Base-by-base conservation (phyloP, 2,113 vertebrate species). In the Myocastor coypus region DNA sequence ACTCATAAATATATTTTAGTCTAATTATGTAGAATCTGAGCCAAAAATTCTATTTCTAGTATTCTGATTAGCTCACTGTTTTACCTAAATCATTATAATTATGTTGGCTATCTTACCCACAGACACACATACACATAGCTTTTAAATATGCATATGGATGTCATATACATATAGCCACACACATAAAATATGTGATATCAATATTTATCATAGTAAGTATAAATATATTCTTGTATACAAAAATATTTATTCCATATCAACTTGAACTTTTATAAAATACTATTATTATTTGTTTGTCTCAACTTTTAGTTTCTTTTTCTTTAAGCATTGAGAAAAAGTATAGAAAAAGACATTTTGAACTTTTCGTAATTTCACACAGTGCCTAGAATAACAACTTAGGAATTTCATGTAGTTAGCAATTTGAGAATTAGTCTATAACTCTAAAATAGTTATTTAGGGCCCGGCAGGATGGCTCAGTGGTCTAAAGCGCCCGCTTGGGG, bases 1-100 rank as follows among this genome's bases (percentile, higher is more conserved):
- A 64, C 83, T 73, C 63, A 84, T 64, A 89, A 92, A 75, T 37
- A 81, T 32, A 52, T 34, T 85, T 96, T 66, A 89, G 26, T 96
- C 82, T 92, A 61, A 46, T 89, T 66, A 83, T 20, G 46, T 12
- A 40, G 28, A 81, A 37, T 11, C 26, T 20, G 4, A 94, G 52
- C 57, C 63, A 5, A 80, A 77, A 71, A 11, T 71, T 88, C 19
- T 64, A 9, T 82, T 86, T 69, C 89, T 81, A 12, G 32, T n/a
- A 89, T 75, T 89, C 86, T 93, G 42, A 42, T 13, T 14, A 50
- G 16, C 34, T 0, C 30, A 19, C 9, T 37, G 68, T 78, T 37
- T 59, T 68, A 80, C 19, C 7, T 75, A 63, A 91, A 34, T 88
- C 28, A 24, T 20, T 55, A 10, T 24, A 22, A 42, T 42, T n/a